A percentile compares a stretch with the other conserved stretches of the same genome.
Evolutionary conservation across 2,888 invertebrate species (phyloP).

Genomic region (Sylvicola cinctus): DNA sequence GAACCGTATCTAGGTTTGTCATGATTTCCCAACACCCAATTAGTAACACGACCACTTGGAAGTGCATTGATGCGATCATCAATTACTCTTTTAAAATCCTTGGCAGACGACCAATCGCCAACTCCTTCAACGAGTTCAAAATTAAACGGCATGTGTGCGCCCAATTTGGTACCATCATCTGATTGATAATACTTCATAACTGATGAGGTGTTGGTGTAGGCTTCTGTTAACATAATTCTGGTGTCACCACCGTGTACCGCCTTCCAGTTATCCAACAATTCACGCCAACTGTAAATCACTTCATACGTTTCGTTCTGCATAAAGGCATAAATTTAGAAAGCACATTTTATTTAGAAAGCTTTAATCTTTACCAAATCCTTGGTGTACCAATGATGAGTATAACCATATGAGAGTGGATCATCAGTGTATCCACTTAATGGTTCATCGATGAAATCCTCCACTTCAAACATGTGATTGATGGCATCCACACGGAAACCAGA

Average conservation of each 20-base stretch:
- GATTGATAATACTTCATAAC: constrained; percentile 36
- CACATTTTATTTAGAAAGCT: too few species aligned
- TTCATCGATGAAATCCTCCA: constrained; percentile 22
- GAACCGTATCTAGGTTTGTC: constrained; percentile 35
- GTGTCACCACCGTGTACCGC: constrained; percentile 18
- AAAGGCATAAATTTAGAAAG: too few species aligned
- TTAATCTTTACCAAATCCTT: constrained; percentile 29
- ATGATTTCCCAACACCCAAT: too few species aligned
- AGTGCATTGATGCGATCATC: constrained; percentile 36
- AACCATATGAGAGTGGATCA: constrained; percentile 31
- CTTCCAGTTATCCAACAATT: constrained; percentile 43
- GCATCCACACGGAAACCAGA: constrained; percentile 39
- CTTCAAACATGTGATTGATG: constrained; percentile 29
- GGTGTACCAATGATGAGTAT: constrained; percentile 37
- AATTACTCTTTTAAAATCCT: constrained; percentile 30
- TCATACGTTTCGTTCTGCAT: too few species aligned
- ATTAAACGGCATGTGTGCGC: constrained; percentile 37
- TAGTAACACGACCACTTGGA: too few species aligned
- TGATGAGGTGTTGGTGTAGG: constrained; percentile 27
- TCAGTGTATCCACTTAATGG: constrained; percentile 28
- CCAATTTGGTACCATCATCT: too few species aligned
- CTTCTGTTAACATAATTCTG: constrained; percentile 32
- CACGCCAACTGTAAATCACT: constrained; percentile 18
- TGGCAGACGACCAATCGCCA: constrained; percentile 21
- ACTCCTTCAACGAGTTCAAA: constrained; percentile 24